These are phyloP conservation scores for Pseudocheirus occidentalis DNA, from an alignment of 2,797 vertebrate genomes.

Conservation along the genomic window DNA sequence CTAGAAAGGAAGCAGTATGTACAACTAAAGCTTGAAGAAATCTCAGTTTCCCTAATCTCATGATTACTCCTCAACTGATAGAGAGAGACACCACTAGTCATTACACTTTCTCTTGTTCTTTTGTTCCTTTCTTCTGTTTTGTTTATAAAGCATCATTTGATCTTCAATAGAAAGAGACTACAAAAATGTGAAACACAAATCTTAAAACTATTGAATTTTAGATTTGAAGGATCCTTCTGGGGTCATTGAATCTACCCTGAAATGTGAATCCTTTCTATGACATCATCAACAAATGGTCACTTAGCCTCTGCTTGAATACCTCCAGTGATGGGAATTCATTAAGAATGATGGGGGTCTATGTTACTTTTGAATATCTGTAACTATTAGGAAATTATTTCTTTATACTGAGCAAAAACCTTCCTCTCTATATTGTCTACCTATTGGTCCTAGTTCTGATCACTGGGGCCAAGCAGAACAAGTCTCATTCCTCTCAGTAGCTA, in stretches of 20 bases:
- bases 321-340: neutral
- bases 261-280: neutral
- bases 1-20: neutral
- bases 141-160: neutral
- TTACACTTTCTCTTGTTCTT: neutral
- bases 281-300: neutral
- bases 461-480: neutral
- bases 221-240: neutral
- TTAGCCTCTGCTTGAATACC: neutral
- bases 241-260: neutral
- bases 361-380: neutral
- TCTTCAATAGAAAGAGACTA: neutral
- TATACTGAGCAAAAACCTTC: neutral
- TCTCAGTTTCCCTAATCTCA: neutral
- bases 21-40: neutral
- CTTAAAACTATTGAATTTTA: neutral
- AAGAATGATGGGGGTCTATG: neutral
- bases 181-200: neutral
- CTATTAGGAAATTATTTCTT: neutral
- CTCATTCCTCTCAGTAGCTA: neutral
- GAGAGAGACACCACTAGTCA: neutral
- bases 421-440: too few species aligned
- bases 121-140: neutral
- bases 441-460: neutral
- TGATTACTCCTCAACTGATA: neutral